These are phyloP conservation scores for Zaprionus inermis DNA, from an alignment of 1,140 invertebrate species.

Conservation along the genomic window DNA sequence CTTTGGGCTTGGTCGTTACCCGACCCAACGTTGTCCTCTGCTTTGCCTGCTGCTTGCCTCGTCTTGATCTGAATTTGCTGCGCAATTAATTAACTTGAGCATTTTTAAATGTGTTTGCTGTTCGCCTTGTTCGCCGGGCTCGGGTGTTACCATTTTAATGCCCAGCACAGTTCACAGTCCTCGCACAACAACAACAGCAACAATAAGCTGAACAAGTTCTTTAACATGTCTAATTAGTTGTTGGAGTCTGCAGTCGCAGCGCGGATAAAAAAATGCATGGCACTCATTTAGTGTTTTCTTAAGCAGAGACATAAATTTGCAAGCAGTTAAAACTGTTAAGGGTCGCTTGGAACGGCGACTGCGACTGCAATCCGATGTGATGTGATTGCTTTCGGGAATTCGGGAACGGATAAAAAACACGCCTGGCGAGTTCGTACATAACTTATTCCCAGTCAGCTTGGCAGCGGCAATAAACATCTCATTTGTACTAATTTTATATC, in stretches of 20 bases:
- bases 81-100: conserved; percentile 80
- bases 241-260: conserved; percentile 47
- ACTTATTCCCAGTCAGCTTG: background rate
- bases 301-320: conserved; percentile 80
- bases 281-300: conserved; percentile 82
- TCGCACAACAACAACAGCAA: conserved; percentile 43
- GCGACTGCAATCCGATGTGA: conserved; percentile 35
- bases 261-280: conserved; percentile 78
- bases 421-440: background rate
- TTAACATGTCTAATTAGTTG: conserved; percentile 83
- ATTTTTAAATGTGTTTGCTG: conserved; percentile 79
- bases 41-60: conserved; percentile 24
- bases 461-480: conserved; percentile 16
- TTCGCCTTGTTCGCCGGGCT: conserved; percentile 49
- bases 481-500: conserved; percentile 18
- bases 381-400: conserved; percentile 40
- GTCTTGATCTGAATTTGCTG: conserved; percentile 63
- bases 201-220: conserved; percentile 71
- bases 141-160: conserved; percentile 77
- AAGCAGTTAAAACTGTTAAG: conserved; percentile 64
- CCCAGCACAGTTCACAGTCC: conserved; percentile 30
- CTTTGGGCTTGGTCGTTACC: conserved; percentile 54
- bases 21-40: conserved; percentile 18
- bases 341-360: conserved; percentile 14
- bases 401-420: conserved; percentile 29